phyloP scores from a whole-genome alignment of 2,888 invertebrate species.

The Platerodrilus igneus region DNA sequence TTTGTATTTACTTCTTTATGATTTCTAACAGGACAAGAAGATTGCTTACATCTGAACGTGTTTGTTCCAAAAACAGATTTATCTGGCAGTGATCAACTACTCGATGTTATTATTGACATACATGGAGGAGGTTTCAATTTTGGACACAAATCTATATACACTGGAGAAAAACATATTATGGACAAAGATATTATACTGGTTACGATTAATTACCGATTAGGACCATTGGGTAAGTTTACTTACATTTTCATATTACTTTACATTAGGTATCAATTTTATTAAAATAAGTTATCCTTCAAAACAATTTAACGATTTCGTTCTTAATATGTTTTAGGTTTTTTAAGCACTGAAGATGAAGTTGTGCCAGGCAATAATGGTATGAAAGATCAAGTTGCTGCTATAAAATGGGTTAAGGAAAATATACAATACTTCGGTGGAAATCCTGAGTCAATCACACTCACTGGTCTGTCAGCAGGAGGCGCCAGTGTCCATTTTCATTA shows the following conservation, averaged over 20 bases:
- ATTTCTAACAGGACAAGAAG: constrained; percentile 52
- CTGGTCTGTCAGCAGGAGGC: constrained; percentile 66
- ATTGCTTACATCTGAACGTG: constrained; percentile 58
- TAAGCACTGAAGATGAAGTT: constrained; percentile 63
- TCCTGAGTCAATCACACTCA: constrained; percentile 58
- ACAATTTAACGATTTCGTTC: constrained; percentile 2
- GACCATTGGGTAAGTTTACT: constrained; percentile 55
- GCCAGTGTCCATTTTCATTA: constrained; percentile 68
- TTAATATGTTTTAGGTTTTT: constrained; percentile 53
- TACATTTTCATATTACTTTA: background rate
- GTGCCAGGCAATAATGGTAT: constrained; percentile 65
- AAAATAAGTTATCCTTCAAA: constrained; percentile 12
- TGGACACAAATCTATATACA: constrained; percentile 51
- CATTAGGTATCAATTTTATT: background rate
- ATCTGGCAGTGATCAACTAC: constrained; percentile 38
- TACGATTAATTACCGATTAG: constrained; percentile 61
- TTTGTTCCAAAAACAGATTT: constrained; percentile 50
- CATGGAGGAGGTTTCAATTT: constrained; percentile 63
- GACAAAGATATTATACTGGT: constrained; percentile 58
- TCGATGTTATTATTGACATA: constrained; percentile 57
- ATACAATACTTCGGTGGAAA: constrained; percentile 65
- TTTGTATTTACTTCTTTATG: background rate
- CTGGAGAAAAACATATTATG: constrained; percentile 50
- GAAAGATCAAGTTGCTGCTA: constrained; percentile 64
- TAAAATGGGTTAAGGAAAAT: constrained; percentile 63